These are phyloP conservation scores for Phrynosoma platyrhinos DNA, from an alignment of 2,113 vertebrate genomes.

Conservation along the genomic window DNA sequence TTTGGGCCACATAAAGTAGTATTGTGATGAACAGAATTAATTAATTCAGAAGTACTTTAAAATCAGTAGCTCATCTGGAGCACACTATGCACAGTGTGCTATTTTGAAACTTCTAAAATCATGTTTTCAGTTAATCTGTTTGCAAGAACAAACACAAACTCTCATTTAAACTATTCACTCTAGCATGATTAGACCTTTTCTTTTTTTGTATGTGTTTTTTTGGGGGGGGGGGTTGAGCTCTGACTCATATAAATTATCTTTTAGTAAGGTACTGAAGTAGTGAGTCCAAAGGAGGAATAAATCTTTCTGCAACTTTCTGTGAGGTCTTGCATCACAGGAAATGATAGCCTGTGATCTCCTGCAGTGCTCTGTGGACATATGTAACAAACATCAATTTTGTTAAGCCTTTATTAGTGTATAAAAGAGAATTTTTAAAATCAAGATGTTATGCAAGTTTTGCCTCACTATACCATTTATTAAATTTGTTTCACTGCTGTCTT, in stretches of 20 bases:
- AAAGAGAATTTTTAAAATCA: background rate
- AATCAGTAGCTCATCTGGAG: background rate
- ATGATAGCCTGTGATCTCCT: background rate
- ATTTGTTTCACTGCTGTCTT: background rate
- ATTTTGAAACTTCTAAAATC: background rate
- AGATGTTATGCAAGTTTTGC: constrained; percentile 16
- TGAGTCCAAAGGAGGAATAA: background rate
- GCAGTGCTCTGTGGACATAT: background rate
- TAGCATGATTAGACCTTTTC: background rate
- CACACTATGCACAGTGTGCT: background rate
- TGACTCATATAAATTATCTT: background rate
- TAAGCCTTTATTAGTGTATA: background rate
- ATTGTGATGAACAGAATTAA: background rate
- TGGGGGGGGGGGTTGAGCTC: background rate
- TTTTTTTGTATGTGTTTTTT: background rate
- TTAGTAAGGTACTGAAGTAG: background rate
- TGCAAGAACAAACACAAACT: background rate
- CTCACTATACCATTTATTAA: background rate
- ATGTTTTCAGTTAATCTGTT: background rate
- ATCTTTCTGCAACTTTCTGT: constrained; percentile 16
- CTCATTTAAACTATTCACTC: background rate
- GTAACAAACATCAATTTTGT: background rate
- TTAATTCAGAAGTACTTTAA: background rate
- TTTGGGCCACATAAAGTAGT: background rate
- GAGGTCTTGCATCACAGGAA: background rate